Base-by-base conservation (phyloP, 1,140 invertebrate species). In the Drosophila leontia region DNA sequence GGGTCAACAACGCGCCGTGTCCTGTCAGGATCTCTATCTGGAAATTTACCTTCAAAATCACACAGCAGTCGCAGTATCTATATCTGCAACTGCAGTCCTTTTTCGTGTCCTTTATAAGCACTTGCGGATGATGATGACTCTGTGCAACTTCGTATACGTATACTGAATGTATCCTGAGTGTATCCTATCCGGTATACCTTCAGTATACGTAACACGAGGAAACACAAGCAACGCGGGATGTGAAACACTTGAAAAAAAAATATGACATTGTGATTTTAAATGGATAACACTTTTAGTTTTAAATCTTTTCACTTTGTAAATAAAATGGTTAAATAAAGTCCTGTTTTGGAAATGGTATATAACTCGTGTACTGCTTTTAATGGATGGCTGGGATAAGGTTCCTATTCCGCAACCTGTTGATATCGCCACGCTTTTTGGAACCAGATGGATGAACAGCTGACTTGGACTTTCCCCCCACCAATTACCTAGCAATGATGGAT, bases 101-200 rank as follows among this genome's bases (percentile, higher is more conserved):
- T 26, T 48, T 48, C 13, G 56, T 48, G 37, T 71, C n/a, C 9
- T 13, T 48, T 39, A 17, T 45, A 48, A n/a, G 48, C 34, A 37
- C 32, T 67, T 17, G 29, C 19, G 32, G 37, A 67, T 63, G 19
- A 63, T 57, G 47, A 44, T 78, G 84, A 80, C 59, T 64, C 59
- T 74, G 96, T 96, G 95, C 94, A 95, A 96, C 96, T 95, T 96
- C 97, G 97, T 98, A 97, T 96, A 98, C 97, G 97, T 98, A 98
- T 98, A 98, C 97, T 98, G 97, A 98, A 98, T 98, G 97, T 98
- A 98, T 98, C 97, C 97, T 98, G 97, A 98, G 97, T 97, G 97
- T 94, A 96, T 96, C 94, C 96, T 97, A 96, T 98, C 97, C 97
- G 97, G 97, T 98, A 98, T 98, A 98, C 97, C 97, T 98, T 98